Conservation (phyloP, 2,797 vertebrate species). For the Macropodus opercularis region DNA sequence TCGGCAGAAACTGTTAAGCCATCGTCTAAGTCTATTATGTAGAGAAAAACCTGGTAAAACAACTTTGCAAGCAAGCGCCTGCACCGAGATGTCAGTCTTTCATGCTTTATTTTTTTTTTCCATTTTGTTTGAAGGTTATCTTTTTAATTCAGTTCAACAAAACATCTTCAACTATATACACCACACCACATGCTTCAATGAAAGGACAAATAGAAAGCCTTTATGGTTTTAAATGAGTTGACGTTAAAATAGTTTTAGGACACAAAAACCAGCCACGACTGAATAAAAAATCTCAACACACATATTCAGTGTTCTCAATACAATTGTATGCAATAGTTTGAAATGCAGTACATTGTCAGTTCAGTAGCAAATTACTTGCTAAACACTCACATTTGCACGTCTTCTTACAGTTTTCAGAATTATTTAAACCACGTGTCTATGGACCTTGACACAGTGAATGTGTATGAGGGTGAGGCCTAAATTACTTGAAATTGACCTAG, state of each 20-base stretch:
- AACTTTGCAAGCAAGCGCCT: neutral
- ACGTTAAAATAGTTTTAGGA: neutral
- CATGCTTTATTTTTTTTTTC: conserved; percentile 2
- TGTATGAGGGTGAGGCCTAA: too few species aligned
- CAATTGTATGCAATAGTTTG: neutral
- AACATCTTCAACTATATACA: neutral
- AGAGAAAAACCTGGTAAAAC: neutral
- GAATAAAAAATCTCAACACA: neutral
- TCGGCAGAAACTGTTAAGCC: conserved; percentile 24
- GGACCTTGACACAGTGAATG: too few species aligned
- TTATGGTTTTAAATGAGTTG: neutral
- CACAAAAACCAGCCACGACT: neutral
- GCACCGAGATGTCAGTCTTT: conserved; percentile 1
- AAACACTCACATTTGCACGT: too few species aligned
- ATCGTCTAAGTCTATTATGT: conserved; percentile 32
- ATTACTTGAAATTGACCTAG: too few species aligned
- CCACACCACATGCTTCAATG: neutral
- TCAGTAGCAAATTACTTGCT: too few species aligned
- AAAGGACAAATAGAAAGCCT: neutral
- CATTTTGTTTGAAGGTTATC: conserved; percentile 35
- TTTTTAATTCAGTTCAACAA: conserved; percentile 6
- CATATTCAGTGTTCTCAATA: neutral
- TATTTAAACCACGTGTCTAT: too few species aligned
- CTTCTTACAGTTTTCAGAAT: too few species aligned
- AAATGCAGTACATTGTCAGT: too few species aligned